Evolutionary conservation across 2,888 invertebrate species (phyloP), one percentile per base, ranked within the genome.

Genomic region (Hoplodrina ambigua): DNA sequence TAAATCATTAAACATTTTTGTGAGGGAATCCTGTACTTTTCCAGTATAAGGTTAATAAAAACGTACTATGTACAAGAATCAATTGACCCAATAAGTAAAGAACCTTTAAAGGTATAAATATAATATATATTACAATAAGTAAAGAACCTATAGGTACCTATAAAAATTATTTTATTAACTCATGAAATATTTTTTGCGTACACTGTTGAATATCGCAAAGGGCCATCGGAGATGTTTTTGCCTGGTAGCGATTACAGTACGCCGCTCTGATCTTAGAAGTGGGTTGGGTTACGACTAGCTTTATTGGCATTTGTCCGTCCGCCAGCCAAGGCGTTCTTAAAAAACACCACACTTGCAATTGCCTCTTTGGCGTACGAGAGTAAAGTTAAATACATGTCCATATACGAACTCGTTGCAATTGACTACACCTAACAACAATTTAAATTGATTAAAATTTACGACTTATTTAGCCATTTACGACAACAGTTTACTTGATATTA

Each of bases 211-310:
- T 84, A 53, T 46, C 50, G 33, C 59, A 70, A 74, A 74, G 61
- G 58, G 59, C 69, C 52, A 60, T 67, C 62, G 66, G 72, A 88
- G 85, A 85, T 89, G 91, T 92, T 93, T 92, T 92, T 92, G 87
- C 89, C 86, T 86, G 85, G 91, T 88, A 90, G 89, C 91, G 89
- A 93, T 93, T 93, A 93, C 88, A 88, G 88, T 81, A 88, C 87
- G 87, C 89, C 83, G 88, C 87, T 87, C 83, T 87, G 83, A 86
- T 82, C 82, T 88, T 87, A 88, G 87, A 90, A 89, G 84, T 88
- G 86, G 89, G 87, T 87, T 88, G 86, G 87, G 88, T 91, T 92
- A 91, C 91, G 85, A 85, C 88, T 88, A 88, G 88, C 86, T 90
- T 91, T 90, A 91, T 90, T 89, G 89, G 88, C 88, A 88, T 87